Conservation (phyloP, 2,797 vertebrate genomes). For the Anguilla pacifica region DNA sequence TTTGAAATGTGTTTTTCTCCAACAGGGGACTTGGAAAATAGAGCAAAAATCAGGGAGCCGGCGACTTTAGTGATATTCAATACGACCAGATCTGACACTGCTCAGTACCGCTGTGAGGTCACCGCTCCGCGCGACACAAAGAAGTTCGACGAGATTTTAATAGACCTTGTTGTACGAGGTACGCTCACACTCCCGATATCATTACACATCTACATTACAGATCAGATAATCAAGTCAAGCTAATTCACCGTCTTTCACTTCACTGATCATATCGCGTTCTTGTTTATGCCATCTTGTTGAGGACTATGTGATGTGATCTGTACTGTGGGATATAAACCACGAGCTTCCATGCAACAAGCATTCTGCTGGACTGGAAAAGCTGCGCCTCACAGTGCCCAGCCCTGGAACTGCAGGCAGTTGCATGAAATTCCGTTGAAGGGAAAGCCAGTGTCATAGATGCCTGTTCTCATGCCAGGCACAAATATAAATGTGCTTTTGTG, state of each 20-base stretch:
- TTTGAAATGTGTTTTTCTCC: neutral
- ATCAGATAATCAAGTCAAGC: neutral
- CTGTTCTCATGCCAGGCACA: neutral
- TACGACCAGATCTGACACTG: conserved; percentile 86
- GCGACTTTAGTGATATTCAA: conserved; percentile 88
- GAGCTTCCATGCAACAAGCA: neutral
- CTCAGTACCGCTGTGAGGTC: conserved; percentile 93
- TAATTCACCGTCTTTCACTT: neutral
- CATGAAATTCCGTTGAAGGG: neutral
- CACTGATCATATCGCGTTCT: neutral
- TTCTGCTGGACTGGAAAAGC: neutral
- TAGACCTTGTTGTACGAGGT: conserved; percentile 91
- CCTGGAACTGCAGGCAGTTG: conserved; percentile 13
- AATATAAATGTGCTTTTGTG: conserved; percentile 2
- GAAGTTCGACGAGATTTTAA: conserved; percentile 88
- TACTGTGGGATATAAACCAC: neutral
- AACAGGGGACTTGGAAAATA: conserved; percentile 83
- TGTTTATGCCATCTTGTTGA: neutral
- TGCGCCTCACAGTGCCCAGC: conserved; percentile 17
- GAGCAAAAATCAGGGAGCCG: conserved; percentile 83
- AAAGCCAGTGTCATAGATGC: neutral
- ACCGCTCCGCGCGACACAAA: conserved; percentile 82
- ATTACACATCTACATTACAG: neutral
- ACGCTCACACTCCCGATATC: conserved; percentile 20
- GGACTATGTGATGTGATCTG: neutral